Percentiles rank a stretch among this genome's conserved stretches.
phyloP scores from a whole-genome alignment of 2,113 vertebrate genomes.

The Nyctibius bracteatus region DNA sequence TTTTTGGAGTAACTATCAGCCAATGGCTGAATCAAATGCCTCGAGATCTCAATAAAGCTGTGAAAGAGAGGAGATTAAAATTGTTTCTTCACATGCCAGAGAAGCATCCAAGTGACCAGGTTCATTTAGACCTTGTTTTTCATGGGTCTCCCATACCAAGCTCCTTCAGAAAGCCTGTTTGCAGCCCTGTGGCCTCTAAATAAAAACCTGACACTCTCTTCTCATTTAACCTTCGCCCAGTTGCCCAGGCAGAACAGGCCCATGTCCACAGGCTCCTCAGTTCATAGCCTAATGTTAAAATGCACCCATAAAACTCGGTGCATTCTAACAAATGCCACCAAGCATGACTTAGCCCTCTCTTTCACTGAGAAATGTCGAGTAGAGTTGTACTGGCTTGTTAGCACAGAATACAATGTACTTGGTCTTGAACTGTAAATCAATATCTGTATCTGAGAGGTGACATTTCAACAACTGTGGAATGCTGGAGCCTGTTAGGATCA shows the following conservation, averaged over 20 bases:
- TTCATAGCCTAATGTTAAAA: not conserved
- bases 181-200: not conserved
- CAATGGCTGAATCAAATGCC: not conserved
- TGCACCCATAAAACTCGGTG: not conserved
- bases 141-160: not conserved
- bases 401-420: conserved; percentile 41
- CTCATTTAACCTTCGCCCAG: not conserved
- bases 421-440: conserved; percentile 76
- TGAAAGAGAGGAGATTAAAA: not conserved
- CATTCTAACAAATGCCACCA: conserved; percentile 37
- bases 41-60: not conserved
- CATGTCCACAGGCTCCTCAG: not conserved
- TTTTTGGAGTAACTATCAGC: not conserved
- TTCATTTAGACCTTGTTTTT: not conserved
- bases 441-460: conserved; percentile 74
- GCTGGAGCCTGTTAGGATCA: conserved; percentile 67
- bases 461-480: conserved; percentile 74
- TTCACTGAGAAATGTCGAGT: conserved; percentile 21
- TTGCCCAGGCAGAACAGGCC: not conserved
- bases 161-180: not conserved
- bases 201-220: not conserved
- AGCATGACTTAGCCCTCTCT: conserved; percentile 34
- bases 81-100: not conserved
- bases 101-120: not conserved
- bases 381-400: conserved; percentile 42